Base-by-base conservation (phyloP, 2,113 vertebrate genomes). In the Hemibagrus wyckioides region DNA sequence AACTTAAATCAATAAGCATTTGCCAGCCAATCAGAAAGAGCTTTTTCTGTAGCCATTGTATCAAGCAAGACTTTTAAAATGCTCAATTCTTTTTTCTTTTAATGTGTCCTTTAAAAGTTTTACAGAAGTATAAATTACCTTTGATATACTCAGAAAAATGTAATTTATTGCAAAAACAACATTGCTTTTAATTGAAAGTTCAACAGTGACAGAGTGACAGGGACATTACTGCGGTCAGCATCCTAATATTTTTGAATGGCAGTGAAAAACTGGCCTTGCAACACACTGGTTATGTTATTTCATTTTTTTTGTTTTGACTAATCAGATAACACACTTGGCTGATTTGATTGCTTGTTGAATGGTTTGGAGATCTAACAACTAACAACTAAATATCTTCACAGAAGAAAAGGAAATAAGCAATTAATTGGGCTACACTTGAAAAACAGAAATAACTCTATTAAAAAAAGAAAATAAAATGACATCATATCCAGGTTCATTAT, bases 121-220 rank as follows among this genome's bases (percentile, higher is more conserved):
- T 59, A 41, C 4, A 56, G 8, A 80, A 56, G 30, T 56, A 54
- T 36, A 1, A 80, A 77, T 73, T 73, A 73, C 36, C 11, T 76
- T 41, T 48, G 23, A 76, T 6, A 56, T 19, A 11, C n/a, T 36
- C 0, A 23, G 77, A 56, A 56, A 80, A 80, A 14, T 79, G 10
- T 33, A 10, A 80, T 56, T 80, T 56, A 80, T 80, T 80, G 76
- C 48, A 67, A 83, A 67, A 50, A 83, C 50, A 52, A 30, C 33
- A 3, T 77, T 52, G 10, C 4, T 76, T 50, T 76, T 44, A 75
- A 48, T 28, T 52, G 13, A 54, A 15, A 79, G 50, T 5, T 36
- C 4, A 50, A 50, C 59, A 52, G 44, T 25, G n/a, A 69, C 30
- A 56, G 1, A 5, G 5, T 56, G n/a, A 17, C 76, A 56, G 76